Conservation (phyloP, 2,113 vertebrate genomes). For the Falcunculus frontatus region DNA sequence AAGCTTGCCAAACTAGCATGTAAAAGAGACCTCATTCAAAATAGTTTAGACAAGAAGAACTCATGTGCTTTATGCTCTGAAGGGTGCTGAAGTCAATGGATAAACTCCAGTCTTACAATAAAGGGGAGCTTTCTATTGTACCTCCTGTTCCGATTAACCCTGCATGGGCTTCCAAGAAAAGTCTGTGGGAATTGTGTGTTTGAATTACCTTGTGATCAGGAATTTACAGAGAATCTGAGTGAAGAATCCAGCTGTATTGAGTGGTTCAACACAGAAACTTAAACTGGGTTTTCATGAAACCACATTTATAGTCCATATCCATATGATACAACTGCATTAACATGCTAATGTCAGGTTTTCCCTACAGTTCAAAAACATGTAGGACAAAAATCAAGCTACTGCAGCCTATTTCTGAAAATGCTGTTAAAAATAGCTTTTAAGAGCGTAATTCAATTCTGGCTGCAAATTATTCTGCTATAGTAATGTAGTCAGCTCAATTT, state of each 20-base stretch:
- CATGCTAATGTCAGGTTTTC: not conserved
- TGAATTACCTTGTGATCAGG: not conserved
- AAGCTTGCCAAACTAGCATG: conserved; percentile 58
- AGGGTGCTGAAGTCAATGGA: not conserved
- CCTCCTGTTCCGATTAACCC: not conserved
- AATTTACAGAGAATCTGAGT: not conserved
- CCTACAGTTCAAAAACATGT: not conserved
- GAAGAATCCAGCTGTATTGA: not conserved
- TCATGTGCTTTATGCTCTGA: not conserved
- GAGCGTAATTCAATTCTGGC: not conserved
- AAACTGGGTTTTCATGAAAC: not conserved
- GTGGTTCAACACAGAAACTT: not conserved
- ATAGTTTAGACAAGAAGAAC: conserved; percentile 51
- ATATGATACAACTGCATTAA: not conserved
- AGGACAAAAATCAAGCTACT: not conserved
- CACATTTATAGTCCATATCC: not conserved
- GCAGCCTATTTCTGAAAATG: not conserved
- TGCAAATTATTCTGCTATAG: not conserved
- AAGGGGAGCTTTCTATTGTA: not conserved
- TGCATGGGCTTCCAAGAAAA: not conserved
- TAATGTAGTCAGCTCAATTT: not conserved
- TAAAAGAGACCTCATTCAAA: conserved; percentile 37
- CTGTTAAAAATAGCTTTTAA: not conserved
- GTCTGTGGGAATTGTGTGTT: not conserved
- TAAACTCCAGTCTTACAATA: not conserved